Evolutionary conservation across 2,113 vertebrate species (phyloP).

Genomic region (Triplophysa rosa): DNA sequence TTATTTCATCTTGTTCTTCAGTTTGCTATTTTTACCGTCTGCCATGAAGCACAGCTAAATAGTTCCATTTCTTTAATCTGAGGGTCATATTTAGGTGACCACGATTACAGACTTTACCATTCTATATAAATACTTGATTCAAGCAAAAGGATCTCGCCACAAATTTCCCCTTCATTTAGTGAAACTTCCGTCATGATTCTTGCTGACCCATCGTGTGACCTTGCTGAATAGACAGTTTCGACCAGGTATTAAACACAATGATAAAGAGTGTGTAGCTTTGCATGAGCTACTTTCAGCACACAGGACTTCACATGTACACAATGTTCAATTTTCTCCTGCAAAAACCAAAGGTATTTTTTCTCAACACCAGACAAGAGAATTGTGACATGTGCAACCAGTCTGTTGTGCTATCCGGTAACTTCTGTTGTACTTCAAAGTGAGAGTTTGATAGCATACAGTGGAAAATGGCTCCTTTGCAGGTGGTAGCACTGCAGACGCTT

Average conservation of each 20-base stretch:
- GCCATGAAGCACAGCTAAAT: conserved; percentile 67
- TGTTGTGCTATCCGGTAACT: not conserved
- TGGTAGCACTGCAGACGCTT: conserved; percentile 43
- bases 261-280: conserved; percentile 23
- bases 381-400: not conserved
- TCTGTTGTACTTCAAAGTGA: not conserved
- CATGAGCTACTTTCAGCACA: conserved; percentile 1
- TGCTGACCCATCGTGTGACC: conserved; percentile 50
- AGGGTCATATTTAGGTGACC: conserved; percentile 68
- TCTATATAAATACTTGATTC: conserved; percentile 66
- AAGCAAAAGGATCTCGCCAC: conserved; percentile 52
- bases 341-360: not conserved
- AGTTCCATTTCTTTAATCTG: conserved; percentile 68
- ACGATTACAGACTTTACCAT: conserved; percentile 71
- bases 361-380: not conserved
- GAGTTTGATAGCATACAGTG: not conserved
- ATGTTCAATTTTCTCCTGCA: not conserved
- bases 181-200: conserved; percentile 57
- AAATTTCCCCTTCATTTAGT: conserved; percentile 61
- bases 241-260: conserved; percentile 36
- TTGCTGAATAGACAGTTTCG: conserved; percentile 37
- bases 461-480: conserved; percentile 18
- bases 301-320: not conserved
- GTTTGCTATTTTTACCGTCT: conserved; percentile 65
- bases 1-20: conserved; percentile 67